Evolutionary conservation across 2,888 invertebrate species (phyloP).

Genomic region (Mesorhabditis spiculigera): DNA sequence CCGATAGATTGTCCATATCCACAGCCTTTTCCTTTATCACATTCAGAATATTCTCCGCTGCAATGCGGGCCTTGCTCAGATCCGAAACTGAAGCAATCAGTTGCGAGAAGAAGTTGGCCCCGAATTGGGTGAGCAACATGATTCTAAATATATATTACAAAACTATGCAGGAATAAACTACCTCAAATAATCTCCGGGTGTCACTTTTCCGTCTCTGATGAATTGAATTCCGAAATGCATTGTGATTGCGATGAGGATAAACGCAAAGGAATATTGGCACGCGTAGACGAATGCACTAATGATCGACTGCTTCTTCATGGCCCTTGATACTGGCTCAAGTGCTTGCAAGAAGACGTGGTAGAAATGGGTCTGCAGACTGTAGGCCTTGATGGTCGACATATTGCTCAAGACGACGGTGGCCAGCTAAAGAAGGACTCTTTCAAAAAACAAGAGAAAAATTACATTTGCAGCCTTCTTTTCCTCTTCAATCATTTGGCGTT

Average conservation of each 20-base stretch:
- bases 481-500: conserved; percentile 54
- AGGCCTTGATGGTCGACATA: conserved; percentile 56
- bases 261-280: conserved; percentile 52
- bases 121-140: conserved; percentile 54
- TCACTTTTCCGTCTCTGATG: conserved; percentile 53
- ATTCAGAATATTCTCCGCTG: conserved; percentile 50
- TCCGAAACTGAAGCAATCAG: conserved; percentile 52
- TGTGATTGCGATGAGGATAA: conserved; percentile 52
- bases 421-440: conserved; percentile 11
- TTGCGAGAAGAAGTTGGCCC: conserved; percentile 55
- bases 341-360: conserved; percentile 47
- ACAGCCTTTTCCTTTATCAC: conserved; percentile 48
- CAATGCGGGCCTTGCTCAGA: conserved; percentile 37
- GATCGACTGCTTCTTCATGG: conserved; percentile 50
- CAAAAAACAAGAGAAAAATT: too few relatives aligned
- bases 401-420: conserved; percentile 50
- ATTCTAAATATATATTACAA: conserved; percentile 34
- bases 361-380: conserved; percentile 52
- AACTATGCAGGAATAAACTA: conserved; percentile 8
- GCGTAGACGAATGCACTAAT: conserved; percentile 54
- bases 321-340: conserved; percentile 47
- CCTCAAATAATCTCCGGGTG: conserved; percentile 52
- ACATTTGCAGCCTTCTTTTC: conserved; percentile 52
- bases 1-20: conserved; percentile 54
- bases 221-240: conserved; percentile 45